These are phyloP conservation scores for Lepeophtheirus salmonis DNA, from an alignment of 1,140 invertebrate genomes.

Conservation along the genomic window DNA sequence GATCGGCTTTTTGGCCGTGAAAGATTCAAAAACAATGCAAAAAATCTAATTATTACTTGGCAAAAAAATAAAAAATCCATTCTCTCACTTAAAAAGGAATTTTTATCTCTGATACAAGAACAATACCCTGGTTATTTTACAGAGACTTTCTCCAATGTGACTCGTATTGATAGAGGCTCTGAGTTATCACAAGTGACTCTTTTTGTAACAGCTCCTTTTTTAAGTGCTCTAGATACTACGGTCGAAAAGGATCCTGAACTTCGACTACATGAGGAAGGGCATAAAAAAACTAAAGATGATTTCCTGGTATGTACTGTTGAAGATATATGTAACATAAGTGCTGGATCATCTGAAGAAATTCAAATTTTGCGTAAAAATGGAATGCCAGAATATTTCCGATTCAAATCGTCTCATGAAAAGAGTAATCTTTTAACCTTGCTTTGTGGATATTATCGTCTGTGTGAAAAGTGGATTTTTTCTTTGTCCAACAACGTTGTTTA, in stretches of 20 bases:
- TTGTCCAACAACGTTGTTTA: background rate
- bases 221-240: background rate
- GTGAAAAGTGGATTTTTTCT: conserved; percentile 10
- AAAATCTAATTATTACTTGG: background rate
- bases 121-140: background rate
- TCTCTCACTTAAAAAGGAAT: background rate
- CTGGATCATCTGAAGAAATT: background rate
- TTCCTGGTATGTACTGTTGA: background rate
- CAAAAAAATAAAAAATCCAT: background rate
- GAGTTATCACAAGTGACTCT: background rate
- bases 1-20: background rate
- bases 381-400: background rate
- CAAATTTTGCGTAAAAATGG: conserved; percentile 12
- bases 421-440: background rate
- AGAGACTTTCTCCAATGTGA: background rate
- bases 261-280: background rate
- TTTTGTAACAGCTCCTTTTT: background rate
- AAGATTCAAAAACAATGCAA: background rate
- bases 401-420: background rate
- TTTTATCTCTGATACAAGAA: background rate
- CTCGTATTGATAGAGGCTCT: background rate
- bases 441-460: conserved; percentile 9
- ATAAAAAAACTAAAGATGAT: background rate
- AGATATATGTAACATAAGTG: background rate
- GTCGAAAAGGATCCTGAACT: background rate